Evolutionary conservation across 2,888 invertebrate species (phyloP).

Genomic region (Tipula vernalis): DNA sequence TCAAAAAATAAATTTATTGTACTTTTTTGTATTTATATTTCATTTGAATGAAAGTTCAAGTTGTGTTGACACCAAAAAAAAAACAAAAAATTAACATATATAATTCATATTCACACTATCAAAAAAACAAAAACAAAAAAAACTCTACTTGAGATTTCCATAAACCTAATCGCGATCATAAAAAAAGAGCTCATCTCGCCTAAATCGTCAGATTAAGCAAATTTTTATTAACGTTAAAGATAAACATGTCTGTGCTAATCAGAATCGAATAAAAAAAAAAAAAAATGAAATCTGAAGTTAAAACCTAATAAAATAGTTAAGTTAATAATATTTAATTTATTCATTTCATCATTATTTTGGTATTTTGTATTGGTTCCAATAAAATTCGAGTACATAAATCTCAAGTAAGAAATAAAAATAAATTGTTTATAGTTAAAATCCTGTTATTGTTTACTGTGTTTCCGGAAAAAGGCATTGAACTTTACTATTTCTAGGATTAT

Average conservation of each 20-base stretch:
- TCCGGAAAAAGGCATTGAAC: background rate
- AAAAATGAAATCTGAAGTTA: background rate
- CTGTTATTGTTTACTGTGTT: background rate
- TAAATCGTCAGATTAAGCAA: background rate
- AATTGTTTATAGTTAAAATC: background rate
- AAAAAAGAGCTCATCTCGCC: background rate
- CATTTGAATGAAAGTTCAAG: background rate
- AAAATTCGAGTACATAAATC: background rate
- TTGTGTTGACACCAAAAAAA: background rate
- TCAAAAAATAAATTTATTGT: background rate
- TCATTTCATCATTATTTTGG: background rate
- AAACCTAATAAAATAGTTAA: background rate
- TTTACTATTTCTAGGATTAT: background rate
- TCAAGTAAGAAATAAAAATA: background rate
- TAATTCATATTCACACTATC: conserved; percentile 4
- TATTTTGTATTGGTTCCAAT: background rate
- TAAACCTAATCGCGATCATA: background rate
- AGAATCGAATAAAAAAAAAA: background rate
- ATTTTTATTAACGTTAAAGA: background rate
- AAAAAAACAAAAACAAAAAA: background rate
- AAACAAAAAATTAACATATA: background rate
- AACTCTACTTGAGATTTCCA: background rate
- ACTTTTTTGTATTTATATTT: no score
- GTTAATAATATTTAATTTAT: background rate
- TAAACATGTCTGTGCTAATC: background rate